Evolutionary conservation across 2,888 invertebrate species (phyloP), one percentile per base, ranked within the genome.

Genomic region (Conistra vaccinii): DNA sequence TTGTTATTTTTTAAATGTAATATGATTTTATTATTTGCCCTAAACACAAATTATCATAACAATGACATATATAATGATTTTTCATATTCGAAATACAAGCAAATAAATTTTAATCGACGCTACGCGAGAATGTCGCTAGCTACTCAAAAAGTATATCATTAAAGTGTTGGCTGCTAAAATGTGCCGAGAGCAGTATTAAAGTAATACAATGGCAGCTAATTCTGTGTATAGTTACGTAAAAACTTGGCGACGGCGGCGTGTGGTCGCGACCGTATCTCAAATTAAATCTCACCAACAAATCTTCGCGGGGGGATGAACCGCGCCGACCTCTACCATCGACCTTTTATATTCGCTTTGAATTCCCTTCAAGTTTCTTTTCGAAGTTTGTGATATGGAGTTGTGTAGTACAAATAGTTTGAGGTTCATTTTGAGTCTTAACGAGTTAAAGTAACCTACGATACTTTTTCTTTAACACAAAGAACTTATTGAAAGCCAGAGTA

Each of bases 261-360:
- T 93, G 93, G 91, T 92, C 93, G 92, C 92, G 94, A 92, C 94
- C 94, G 93, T 95, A 96, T 95, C 95, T 96, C 94, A 95, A 95
- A 96, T 96, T 95, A 96, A 95, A 96, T 95, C 95, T 95, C 90
- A 91, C 93, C 94, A 94, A 95, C 95, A 95, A 95, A 95, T 96
- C 95, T 95, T 94, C 92, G 93, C 92, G 92, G 91, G 90, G 86
- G 93, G 92, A 92, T 93, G 92, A 93, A 91, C 92, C 92, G 90
- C 87, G 84, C 80, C 83, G 79, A 71, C 91, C 90, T 78, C 90
- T 92, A 92, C 92, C 82, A 92, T 80, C 76, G 86, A 85, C 71
- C 76, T 77, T 81, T 83, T 81, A 76, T 73, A 80, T 84, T 83
- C 79, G 61, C 51, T 60, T 78, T 57, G 62, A 55, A 73, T 67